Base-by-base conservation (phyloP, 2,113 vertebrate species). In the Siniperca chuatsi region DNA sequence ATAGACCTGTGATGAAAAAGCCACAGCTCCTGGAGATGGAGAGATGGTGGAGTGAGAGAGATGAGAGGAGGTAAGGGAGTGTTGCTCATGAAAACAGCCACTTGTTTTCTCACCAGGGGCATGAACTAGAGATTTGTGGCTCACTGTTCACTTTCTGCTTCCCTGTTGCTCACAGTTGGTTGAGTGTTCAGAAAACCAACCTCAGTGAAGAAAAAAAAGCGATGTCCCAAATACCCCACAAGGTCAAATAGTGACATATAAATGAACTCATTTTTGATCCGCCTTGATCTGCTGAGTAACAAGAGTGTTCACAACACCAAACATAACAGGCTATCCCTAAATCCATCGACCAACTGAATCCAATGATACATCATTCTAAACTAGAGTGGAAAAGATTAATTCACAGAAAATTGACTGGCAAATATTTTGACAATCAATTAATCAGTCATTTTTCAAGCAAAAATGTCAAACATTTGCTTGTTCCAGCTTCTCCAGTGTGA, bases 31-130 rank as follows among this genome's bases (percentile, higher is more conserved):
- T 69, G 87, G 83, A 87, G 80, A 84, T 61, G 86, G 68, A 74
- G 78, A 75, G 87, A 81, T 6, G 66, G 54, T 85, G 67, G 70
- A 69, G 75, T 4, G 79, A 35, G 79, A 74, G 78, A n/a, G 70
- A 72, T 61, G 81, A 61, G 71, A 29, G n/a, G 75, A 81, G 74
- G 78, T 74, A 71, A 71, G 80, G 54, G 73, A 82, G 82, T 61
- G 78, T 33, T 79, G 82, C 78, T 92, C 81, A 42, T 79, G 64
- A 85, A 92, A 90, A 89, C 79, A 90, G 85, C 66, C 83, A 83
- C 89, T 92, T 89, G 82, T 82, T 90, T 92, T 91, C 78, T 78
- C 83, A 88, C 91, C 48, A 18, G 84, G 84, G 88, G 81, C 79
- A 75, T 67, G 73, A 89, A 87, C 86, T 68, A 23, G 78, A 89